Evolutionary conservation across 2,888 invertebrate species (phyloP), one percentile per base, ranked within the genome.

Genomic region (Boloria selene): DNA sequence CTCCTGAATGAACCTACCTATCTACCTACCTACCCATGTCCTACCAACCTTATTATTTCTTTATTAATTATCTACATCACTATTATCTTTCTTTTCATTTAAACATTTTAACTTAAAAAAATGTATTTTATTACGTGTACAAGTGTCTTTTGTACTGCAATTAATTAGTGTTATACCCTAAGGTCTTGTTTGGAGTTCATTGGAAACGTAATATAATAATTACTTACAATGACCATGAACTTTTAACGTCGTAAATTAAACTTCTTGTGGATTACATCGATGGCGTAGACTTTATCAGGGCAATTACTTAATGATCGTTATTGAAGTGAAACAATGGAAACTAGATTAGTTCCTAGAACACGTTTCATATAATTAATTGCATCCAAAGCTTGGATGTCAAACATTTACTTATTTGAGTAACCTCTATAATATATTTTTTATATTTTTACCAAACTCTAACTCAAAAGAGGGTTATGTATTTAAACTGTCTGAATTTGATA

Each of bases 211-310:
- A 22, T 22, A 22, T 22, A n/a, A 44, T 22, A 56, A 56, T 7
- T n/a, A 42, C 44, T n/a, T 18, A 13, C 4, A 13, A 18, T n/a
- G 55, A 56, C 55, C 44, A n/a, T 56, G 44, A 45, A 45, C 55
- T 13, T 22, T 44, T 0, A 38, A 10, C n/a, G 22, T 22, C n/a
- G 17, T 42, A 44, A 45, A 44, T 56, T 55, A 22, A 22, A 56
- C 18, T 18, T 45, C 55, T 18, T 56, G 44, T 13, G 17, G 18
- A 10, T 56, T 13, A 14, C 42, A 44, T 18, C 18, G 4, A 42
- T 22, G 44, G 44, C 22, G 44, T 56, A 56, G 55, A 56, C 22
- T 56, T 56, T 56, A 56, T 56, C 55, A 44, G 44, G 44, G 22
- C n/a, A 45, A 56, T 56, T 56, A 56, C n/a, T 18, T 56, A 55